Conservation (phyloP, 37 sponge, comb jelly and placozoan genomes). For the Bolinopsis microptera region DNA sequence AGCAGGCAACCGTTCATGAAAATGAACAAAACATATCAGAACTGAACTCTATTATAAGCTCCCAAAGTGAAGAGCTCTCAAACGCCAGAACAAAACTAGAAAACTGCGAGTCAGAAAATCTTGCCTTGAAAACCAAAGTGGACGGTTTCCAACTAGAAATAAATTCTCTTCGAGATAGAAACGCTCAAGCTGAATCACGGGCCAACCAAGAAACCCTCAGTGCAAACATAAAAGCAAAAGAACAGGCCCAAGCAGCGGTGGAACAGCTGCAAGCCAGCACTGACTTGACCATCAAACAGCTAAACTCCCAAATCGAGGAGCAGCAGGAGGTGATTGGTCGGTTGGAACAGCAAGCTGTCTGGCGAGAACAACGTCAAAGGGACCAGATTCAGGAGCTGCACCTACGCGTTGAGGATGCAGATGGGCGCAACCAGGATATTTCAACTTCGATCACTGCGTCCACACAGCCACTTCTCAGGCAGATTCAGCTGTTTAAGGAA, state of each 20-base stretch:
- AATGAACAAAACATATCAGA: background rate
- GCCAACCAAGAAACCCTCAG: conserved; percentile 30
- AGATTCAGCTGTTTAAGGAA: conserved; percentile 49
- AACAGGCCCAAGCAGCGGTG: background rate
- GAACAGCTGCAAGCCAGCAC: background rate
- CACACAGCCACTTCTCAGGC: conserved; percentile 36
- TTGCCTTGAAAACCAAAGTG: background rate
- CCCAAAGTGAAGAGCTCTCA: background rate
- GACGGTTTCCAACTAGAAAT: conserved; percentile 7
- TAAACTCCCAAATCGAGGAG: conserved; percentile 75
- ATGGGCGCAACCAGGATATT: conserved; percentile 51
- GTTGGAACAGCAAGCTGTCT: conserved; percentile 82
- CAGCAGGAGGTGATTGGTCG: conserved; percentile 73
- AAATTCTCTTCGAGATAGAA: background rate
- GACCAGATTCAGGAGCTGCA: conserved; percentile 76
- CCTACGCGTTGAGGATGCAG: conserved; percentile 54
- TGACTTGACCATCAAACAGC: conserved; percentile 3
- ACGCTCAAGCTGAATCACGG: background rate
- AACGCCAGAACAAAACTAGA: background rate
- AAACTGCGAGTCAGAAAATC: background rate
- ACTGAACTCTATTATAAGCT: background rate
- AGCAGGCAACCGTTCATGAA: background rate
- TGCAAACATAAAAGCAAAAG: conserved; percentile 47
- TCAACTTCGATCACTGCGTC: conserved; percentile 62
- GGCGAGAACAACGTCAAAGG: conserved; percentile 83